Evolutionary conservation across 2,888 invertebrate genomes (phyloP).

Genomic region (Ferdinandea cuprea): DNA sequence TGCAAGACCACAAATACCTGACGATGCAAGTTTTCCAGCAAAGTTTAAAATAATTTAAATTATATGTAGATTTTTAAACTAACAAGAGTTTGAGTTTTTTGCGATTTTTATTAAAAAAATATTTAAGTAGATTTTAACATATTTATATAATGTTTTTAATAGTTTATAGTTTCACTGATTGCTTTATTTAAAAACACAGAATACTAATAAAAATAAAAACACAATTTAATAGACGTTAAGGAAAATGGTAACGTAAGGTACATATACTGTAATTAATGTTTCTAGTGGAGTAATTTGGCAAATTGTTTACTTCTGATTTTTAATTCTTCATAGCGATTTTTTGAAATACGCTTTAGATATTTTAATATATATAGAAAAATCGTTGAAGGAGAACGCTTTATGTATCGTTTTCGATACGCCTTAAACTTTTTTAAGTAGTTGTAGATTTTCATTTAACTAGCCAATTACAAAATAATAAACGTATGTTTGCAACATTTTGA

Average conservation of each 20-base stretch:
- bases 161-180: neutral
- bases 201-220: conserved; percentile 19
- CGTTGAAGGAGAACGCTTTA: too few relatives aligned
- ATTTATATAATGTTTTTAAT: conserved; percentile 1
- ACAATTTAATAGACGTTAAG: neutral
- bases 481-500: too few relatives aligned
- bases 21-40: conserved; percentile 45
- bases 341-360: too few relatives aligned
- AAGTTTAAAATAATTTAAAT: conserved; percentile 11
- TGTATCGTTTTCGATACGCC: too few relatives aligned
- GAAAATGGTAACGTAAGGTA: neutral
- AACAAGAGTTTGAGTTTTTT: conserved; percentile 17
- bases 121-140: neutral
- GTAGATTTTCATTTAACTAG: too few relatives aligned
- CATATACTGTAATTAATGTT: neutral
- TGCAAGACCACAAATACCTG: conserved; percentile 28
- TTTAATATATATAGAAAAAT: too few relatives aligned
- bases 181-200: conserved; percentile 3
- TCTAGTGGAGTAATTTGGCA: too few relatives aligned
- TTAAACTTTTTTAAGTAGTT: too few relatives aligned
- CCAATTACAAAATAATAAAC: too few relatives aligned
- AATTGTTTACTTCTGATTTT: too few relatives aligned
- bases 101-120: conserved; percentile 18
- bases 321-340: too few relatives aligned
- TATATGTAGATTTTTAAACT: conserved; percentile 11